Base-by-base conservation (phyloP, 2,113 vertebrate species). In the Noturus placidus region DNA sequence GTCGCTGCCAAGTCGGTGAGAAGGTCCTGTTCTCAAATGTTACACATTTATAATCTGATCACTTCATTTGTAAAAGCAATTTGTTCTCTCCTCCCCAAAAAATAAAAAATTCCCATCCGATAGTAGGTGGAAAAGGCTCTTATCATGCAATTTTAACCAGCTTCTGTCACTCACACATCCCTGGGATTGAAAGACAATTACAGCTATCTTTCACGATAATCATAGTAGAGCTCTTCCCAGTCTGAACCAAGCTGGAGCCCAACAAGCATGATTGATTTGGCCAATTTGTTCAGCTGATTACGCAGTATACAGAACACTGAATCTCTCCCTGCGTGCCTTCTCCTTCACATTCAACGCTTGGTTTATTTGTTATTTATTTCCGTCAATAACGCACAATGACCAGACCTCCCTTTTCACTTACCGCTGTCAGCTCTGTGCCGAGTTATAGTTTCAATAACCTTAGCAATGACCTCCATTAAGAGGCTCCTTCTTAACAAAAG, bases 281-380 rank as follows among this genome's bases (percentile, higher is more conserved):
- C 91, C 94, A 95, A 95, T 95, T 95, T 95, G 94, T 94, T 94
- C 91, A 88, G 91, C 93, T 95, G 94, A 95, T 95, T 95, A 95
- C 91, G 79, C 94, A 91, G 91, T 50, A 91, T 91, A 88, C 91
- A 91, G 88, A 94, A 92, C 90, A 86, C 84, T 76, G 89, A 92
- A 83, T 92, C 91, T 87, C 88, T n/a, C 83, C 22, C 35, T 27
- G 52, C 82, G 7, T 46, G 76, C 56, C 14, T 54, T 81, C 54
- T 82, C 84, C 50, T 78, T 83, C 70, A 72, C 27, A 84, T 56
- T 20, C 38, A n/a, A 46, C 57, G 78, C 81, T 46, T 30, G 30
- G 63, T 88, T 89, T 85, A 85, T 90, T 89, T 83, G 89, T 82
- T 84, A 77, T 91, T 86, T 89, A 84, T 89, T 82, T 81, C 30